These are phyloP conservation scores for Heliconius ismenius DNA, from an alignment of 2,888 invertebrate species.

Conservation along the genomic window DNA sequence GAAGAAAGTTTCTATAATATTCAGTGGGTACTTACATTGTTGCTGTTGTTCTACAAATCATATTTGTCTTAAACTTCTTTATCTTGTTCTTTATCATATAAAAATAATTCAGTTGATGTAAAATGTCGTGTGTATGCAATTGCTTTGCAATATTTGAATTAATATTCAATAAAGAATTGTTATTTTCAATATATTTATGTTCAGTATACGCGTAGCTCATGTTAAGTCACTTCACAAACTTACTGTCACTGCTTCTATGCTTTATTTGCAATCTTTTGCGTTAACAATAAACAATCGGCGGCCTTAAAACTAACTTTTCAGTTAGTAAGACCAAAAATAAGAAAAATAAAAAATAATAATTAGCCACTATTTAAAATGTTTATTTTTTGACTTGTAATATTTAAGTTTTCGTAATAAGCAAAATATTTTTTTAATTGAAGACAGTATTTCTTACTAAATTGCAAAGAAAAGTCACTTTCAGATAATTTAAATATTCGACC, in stretches of 20 bases:
- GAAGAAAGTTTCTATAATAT: not conserved
- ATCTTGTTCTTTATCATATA: conserved; percentile 67
- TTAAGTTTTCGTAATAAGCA: not conserved
- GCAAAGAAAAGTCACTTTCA: not conserved
- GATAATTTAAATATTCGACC: no score
- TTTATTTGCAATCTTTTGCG: conserved; percentile 18
- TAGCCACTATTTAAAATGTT: conserved; percentile 18
- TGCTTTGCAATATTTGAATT: conserved; percentile 47
- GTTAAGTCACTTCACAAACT: conserved; percentile 35
- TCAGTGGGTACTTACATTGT: conserved; percentile 69
- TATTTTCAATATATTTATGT: conserved; percentile 39
- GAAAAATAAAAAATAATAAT: conserved; percentile 43
- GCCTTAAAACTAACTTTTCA: conserved; percentile 53
- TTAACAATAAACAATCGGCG: conserved; percentile 45
- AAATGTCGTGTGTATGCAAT: conserved; percentile 55
- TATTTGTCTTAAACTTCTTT: conserved; percentile 68
- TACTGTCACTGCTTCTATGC: conserved; percentile 9
- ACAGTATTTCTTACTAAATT: not conserved
- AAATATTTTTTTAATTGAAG: not conserved
- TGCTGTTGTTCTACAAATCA: conserved; percentile 59
- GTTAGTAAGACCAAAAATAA: conserved; percentile 59
- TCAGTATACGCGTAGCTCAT: conserved; percentile 43
- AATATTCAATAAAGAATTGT: conserved; percentile 55
- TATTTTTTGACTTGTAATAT: not conserved
- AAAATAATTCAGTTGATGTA: conserved; percentile 59